A percentile compares a stretch with the other conserved stretches of the same genome.
Evolutionary conservation across 2,797 vertebrate species (phyloP).

Genomic region (Acropternis orthonyx): DNA sequence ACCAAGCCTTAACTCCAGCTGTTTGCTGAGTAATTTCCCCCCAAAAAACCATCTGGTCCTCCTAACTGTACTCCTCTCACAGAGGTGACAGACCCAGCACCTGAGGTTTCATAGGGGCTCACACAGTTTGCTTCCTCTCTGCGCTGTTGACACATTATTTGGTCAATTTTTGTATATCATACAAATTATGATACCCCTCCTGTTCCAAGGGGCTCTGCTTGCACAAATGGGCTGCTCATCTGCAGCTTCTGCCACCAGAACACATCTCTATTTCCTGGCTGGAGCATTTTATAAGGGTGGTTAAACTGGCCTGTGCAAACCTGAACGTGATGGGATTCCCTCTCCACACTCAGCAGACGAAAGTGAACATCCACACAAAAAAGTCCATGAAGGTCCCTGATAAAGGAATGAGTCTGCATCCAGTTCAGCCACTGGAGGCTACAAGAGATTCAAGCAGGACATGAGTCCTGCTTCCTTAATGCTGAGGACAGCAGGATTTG

Average conservation of each 20-base stretch:
- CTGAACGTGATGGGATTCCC: neutral
- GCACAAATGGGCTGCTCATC: neutral
- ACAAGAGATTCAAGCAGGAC: neutral
- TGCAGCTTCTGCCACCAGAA: neutral
- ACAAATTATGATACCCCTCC: neutral
- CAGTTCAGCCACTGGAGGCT: neutral
- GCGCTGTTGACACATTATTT: accelerated
- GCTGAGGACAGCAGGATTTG: neutral
- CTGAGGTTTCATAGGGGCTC: neutral
- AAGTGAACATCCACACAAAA: neutral
- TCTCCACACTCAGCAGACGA: neutral
- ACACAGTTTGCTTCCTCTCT: neutral
- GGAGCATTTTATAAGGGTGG: neutral
- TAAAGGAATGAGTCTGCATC: neutral
- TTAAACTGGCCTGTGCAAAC: neutral
- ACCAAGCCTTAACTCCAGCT: neutral
- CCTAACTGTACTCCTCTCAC: neutral
- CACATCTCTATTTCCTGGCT: neutral
- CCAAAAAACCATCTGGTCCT: neutral
- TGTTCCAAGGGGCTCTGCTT: neutral
- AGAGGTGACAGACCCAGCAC: neutral
- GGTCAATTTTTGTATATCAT: neutral
- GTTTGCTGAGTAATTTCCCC: neutral
- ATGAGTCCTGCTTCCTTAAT: neutral
- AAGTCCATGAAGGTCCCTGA: neutral